Conservation (phyloP, 2,797 vertebrate species). For the Todus mexicanus region DNA sequence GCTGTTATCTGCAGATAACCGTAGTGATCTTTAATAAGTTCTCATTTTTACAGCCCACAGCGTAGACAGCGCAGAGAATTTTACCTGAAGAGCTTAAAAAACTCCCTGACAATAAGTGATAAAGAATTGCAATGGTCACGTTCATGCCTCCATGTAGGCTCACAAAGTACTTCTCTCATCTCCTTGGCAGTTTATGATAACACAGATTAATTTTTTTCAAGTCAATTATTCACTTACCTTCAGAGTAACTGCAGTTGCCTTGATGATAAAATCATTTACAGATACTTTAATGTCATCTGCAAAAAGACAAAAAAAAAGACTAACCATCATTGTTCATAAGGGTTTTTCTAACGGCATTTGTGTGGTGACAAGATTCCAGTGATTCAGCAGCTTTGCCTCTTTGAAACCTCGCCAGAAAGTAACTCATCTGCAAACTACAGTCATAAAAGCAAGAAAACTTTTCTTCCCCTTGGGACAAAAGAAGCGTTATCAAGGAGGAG, state of each 20-base stretch:
- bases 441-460: neutral
- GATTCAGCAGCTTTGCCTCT: neutral
- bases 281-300: conserved; percentile 93
- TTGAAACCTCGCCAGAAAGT: neutral
- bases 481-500: neutral
- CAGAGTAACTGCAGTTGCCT: conserved; percentile 90
- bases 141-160: neutral
- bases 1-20: neutral
- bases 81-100: neutral
- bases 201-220: neutral
- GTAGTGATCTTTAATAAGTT: neutral
- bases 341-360: neutral
- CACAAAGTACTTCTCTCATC: neutral
- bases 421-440: neutral
- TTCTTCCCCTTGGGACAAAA: neutral
- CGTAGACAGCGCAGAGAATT: neutral
- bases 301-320: conserved; percentile 36
- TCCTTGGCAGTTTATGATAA: neutral
- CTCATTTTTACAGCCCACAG: neutral
- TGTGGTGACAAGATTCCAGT: neutral
- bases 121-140: neutral
- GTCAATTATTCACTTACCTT: conserved; percentile 83
- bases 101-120: neutral
- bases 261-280: conserved; percentile 97
- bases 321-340: neutral